Conservation (phyloP, 2,113 vertebrate genomes). For the Seriola aureovittata region DNA sequence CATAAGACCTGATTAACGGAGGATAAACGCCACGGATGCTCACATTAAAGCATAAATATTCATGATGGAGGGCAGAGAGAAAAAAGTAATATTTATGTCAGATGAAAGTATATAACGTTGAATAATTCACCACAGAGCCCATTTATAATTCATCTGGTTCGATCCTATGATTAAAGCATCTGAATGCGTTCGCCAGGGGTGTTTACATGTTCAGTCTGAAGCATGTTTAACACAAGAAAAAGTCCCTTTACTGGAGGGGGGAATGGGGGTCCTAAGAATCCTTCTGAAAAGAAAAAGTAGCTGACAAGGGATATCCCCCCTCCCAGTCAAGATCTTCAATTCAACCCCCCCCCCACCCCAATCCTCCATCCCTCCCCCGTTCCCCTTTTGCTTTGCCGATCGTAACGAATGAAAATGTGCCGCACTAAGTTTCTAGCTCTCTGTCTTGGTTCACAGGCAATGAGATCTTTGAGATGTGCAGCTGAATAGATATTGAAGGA, state of each 20-base stretch:
- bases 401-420: conserved; percentile 67
- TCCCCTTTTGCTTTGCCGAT: conserved; percentile 60
- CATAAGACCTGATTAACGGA: conserved; percentile 84
- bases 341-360: conserved; percentile 27
- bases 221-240: conserved; percentile 82
- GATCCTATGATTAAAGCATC: conserved; percentile 85
- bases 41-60: conserved; percentile 86
- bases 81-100: conserved; percentile 85
- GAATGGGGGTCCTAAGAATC: conserved; percentile 55
- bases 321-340: conserved; percentile 44
- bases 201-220: conserved; percentile 81
- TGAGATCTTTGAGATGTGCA: conserved; percentile 59
- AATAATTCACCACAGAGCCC: conserved; percentile 81
- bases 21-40: conserved; percentile 83
- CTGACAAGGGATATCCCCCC: conserved; percentile 74
- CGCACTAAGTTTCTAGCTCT: conserved; percentile 49
- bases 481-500: conserved; percentile 65
- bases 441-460: conserved; percentile 59
- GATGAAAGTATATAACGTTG: conserved; percentile 85
- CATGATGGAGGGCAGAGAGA: conserved; percentile 71
- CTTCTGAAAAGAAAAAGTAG: conserved; percentile 75
- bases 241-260: conserved; percentile 66
- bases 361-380: background rate
- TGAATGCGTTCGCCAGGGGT: conserved; percentile 79
- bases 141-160: conserved; percentile 85